Evolutionary conservation across 2,888 invertebrate genomes (phyloP), one percentile per base, ranked within the genome.

Genomic region (Chromoteleia sp.): DNA sequence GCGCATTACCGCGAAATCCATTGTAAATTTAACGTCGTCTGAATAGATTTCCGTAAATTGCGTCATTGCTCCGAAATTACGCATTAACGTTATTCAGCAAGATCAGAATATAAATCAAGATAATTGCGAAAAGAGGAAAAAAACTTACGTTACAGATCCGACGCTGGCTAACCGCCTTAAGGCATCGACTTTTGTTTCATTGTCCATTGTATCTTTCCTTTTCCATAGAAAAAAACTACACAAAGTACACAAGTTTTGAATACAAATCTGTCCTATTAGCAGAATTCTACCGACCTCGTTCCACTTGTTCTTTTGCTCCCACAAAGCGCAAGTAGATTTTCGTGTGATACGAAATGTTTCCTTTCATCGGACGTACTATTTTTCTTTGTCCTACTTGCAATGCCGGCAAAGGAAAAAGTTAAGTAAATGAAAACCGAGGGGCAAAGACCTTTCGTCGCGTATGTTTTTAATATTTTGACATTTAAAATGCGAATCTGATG

Each of bases 231-330:
- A 68, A 43, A 39, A 68, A 61, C 36, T 61, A 54, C 30, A 74
- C 48, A 63, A 45, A 63, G 75, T 75, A 70, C 63, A 58, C 74
- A 58, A 80, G 63, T 75, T 80, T 70, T 68, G 61, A 74, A 79
- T 74, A 61, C 73, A 79, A 79, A 73, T 79, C 73, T 79, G 73
- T 67, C 70, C 67, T 59, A 79, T 79, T 74, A 74, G 59, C 50
- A 71, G 59, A 48, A 67, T 58, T 25, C 54, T 15, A 15, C 45
- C 48, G 52, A 68, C 61, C 74, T 56, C 33, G 68, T 80, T 80
- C 73, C 30, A 77, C 59, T 79, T 67, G 59, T 79, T 73, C 63
- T 41, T 67, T 45, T 19, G 43, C 67, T 58, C 25, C 41, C 25
- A 74, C 63, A 74, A 74, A 74, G 73, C 59, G 17, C 78, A 71